Base-by-base conservation (phyloP, 2,113 vertebrate genomes). In the Microcebus griseorufus region DNA sequence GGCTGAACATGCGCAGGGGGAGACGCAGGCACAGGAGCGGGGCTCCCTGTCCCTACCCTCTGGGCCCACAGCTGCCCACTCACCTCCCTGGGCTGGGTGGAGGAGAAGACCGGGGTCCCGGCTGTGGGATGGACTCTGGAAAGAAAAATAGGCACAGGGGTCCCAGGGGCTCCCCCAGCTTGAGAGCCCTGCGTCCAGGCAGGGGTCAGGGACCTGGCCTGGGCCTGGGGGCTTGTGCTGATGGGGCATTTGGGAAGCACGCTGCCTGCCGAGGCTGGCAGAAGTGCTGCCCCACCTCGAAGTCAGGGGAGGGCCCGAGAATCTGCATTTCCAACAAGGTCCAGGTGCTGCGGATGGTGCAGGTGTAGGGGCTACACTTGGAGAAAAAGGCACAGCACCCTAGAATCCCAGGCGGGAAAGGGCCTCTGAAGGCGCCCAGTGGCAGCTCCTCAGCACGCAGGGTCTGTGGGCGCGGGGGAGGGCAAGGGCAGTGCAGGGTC, bases 51-150 rank as follows among this genome's bases (percentile, higher is more conserved):
- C 64, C 25, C 8, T 32, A 5, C 7, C 42, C 7, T 2, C 64
- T 17, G 34, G 4, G 34, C 14, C 72, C 11, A 0, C 3, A 6
- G 32, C 22, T 32, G 29, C 58, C 11, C 45, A 64, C 97, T 94
- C 80, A 97, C 97, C 97, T 95, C 82, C 6, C 48, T 14, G 7
- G 93, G 42, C 1, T 29, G 72, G 17, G 64, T 6, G 1, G 80
- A 37, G 5, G 20, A 42, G 32, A n/a, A 18, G 5, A 13, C 25
- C 0, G 51, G 42, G 14, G 62, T 91, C 34, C 11, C 0, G 1
- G 58, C 27, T 45, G 93, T 88, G 81, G 88, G 72, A n/a, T 3
- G 37, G 2, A 78, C 42, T 53, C 75, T 39, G 2, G 75, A 58
- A 80, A 96, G 90, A 86, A 67, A 93, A 85, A 42, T 18, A 53